Evolutionary conservation across 1,140 invertebrate species (phyloP).

Genomic region (Acromyrmex heyeri): DNA sequence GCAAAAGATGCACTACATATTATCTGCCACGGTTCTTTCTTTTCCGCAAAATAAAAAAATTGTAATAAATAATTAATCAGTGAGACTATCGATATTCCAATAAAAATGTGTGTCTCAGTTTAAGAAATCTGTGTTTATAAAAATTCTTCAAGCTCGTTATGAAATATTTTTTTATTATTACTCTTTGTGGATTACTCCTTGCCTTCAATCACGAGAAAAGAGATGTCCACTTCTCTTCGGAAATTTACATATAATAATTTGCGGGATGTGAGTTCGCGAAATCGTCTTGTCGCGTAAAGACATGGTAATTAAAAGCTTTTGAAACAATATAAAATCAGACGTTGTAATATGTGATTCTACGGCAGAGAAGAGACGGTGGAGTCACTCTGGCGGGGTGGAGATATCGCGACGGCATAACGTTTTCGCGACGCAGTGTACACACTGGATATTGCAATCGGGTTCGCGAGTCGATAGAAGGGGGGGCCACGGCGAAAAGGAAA

Average conservation of each 20-base stretch:
- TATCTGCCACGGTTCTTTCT: not conserved
- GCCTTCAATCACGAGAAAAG: not conserved
- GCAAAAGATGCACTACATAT: not conserved
- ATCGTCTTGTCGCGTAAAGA: not conserved
- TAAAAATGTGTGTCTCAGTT: not conserved
- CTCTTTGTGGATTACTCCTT: not conserved
- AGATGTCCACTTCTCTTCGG: too few species aligned
- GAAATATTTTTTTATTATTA: too few species aligned
- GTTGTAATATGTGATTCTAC: constrained; percentile 25
- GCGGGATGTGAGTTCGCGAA: not conserved
- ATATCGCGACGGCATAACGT: constrained; percentile 68
- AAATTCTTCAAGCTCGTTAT: not conserved
- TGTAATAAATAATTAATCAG: not conserved
- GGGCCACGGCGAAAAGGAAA: constrained; percentile 73
- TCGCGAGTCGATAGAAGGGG: constrained; percentile 73
- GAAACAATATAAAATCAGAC: constrained; percentile 38
- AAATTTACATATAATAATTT: not conserved
- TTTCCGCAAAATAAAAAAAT: not conserved
- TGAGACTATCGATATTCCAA: not conserved
- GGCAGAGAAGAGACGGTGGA: constrained; percentile 87
- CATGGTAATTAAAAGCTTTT: constrained; percentile 49
- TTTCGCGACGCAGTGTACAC: constrained; percentile 73
- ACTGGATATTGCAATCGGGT: constrained; percentile 76
- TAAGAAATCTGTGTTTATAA: not conserved
- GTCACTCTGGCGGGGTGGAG: constrained; percentile 63